Base-by-base conservation (phyloP, 2,113 vertebrate genomes). In the Nerophis ophidion region DNA sequence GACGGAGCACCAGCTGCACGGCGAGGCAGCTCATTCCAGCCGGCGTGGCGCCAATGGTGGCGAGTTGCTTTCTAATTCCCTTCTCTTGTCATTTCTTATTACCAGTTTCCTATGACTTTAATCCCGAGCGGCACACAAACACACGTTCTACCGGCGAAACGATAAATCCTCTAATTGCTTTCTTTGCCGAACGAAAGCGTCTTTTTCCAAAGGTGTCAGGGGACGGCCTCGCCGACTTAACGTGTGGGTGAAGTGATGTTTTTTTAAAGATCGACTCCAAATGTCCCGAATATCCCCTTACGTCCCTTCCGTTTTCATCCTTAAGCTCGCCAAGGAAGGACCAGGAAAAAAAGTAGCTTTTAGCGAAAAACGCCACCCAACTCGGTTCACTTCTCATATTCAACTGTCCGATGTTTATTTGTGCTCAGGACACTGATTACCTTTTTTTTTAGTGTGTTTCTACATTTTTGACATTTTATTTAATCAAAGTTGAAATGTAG, bases 111-210 rank as follows among this genome's bases (percentile, higher is more conserved):
- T 61, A 17, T 74, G 26, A 53, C 67, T 68, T 71, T 61, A 76
- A 74, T 67, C 19, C 38, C 50, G 60, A 64, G 75, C 69, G 50
- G 56, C 58, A 59, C 69, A 63, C 66, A 74, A 76, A 77, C 75
- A 65, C 63, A 47, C 64, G 65, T 69, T 48, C 46, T 48, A 11
- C 38, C n/a, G 46, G 57, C 55, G 64, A 58, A 64, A 51, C 54
- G 11, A 52, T 60, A 53, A 75, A 80, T 80, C 66, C 61, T 56
- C 51, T 80, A 70, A 77, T 80, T 64, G 68, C 75, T 68, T 75
- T 56, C 49, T 60, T 54, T 6, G 58, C 57, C 65, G 34, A 35
- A 53, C 15, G 15, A 8, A 35, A 44, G 40, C 40, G 4, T 4
- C 40, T 44, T 44, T 12, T 44, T 44, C 40, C 40, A 12, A 44